Percentiles rank a stretch among this genome's conserved stretches.
Conservation (phyloP, 2,888 invertebrate genomes). For the Meghimatium bilineatum region DNA sequence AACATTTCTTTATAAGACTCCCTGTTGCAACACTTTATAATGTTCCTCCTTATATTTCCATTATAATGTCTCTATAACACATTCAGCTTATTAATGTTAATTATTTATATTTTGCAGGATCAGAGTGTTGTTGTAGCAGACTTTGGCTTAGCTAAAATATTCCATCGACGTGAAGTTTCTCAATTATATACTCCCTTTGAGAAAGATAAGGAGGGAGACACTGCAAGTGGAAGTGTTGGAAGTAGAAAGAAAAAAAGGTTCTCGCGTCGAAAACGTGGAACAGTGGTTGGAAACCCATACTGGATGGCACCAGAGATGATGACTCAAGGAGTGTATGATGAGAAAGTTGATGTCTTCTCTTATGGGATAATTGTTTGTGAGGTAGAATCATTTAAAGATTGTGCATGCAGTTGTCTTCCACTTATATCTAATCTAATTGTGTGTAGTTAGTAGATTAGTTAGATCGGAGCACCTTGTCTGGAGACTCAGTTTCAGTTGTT, state of each 20-base stretch:
- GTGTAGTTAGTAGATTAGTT: too few relatives aligned
- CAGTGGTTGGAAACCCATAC: conserved; percentile 97
- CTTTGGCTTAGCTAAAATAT: conserved; percentile 90
- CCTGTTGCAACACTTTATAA: too few relatives aligned
- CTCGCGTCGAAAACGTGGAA: conserved; percentile 90
- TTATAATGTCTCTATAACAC: too few relatives aligned
- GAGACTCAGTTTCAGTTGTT: too few relatives aligned
- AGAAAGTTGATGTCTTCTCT: conserved; percentile 96
- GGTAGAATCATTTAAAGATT: conserved; percentile 78
- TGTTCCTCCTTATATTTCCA: too few relatives aligned
- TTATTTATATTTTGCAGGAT: conserved; percentile 80
- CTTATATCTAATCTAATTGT: not conserved
- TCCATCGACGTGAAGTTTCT: conserved; percentile 59
- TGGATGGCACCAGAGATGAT: conserved; percentile 99
- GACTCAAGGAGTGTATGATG: conserved; percentile 96
- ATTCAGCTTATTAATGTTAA: too few relatives aligned
- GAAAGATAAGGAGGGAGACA: not conserved
- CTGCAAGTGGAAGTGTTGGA: not conserved
- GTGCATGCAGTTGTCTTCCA: not conserved
- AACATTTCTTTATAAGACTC: too few relatives aligned
- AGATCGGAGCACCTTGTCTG: too few relatives aligned
- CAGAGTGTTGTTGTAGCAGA: conserved; percentile 95
- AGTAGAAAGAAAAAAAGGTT: conserved; percentile 76
- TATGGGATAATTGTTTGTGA: conserved; percentile 96
- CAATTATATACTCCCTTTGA: conserved; percentile 43